Base-by-base conservation (phyloP, 2,113 vertebrate genomes). In the Odontophorus gujanensis region DNA sequence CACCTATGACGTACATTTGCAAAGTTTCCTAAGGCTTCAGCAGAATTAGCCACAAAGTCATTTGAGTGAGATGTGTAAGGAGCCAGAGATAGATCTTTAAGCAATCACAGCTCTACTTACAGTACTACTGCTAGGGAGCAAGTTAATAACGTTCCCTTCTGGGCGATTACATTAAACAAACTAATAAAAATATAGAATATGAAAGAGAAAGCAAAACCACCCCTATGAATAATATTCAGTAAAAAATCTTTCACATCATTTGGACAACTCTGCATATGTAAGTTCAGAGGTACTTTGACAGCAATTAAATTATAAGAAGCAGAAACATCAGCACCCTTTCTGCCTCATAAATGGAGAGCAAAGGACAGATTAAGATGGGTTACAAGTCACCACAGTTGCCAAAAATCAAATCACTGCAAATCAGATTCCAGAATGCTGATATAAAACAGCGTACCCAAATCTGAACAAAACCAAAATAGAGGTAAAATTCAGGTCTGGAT, bases 41-140 rank as follows among this genome's bases (percentile, higher is more conserved):
- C 94, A 94, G 94, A 97, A 96, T 96, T 95, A 96, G 91, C 91
- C 95, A 76, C 90, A 88, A 96, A 95, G 94, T 95, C 91, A 94
- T 94, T 81, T 28, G 0, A 93, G 91, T 90, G 90, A 95, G 95
- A 95, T 94, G 94, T 53, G 74, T 74, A 90, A 91, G 87, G 91
- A 95, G 96, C 92, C 91, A 91, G 87, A 92, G 89, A 95, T 85
- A 96, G 89, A 72, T 81, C 90, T 58, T 58, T 91, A 87, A 87
- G 81, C 85, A 85, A 95, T 47, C 61, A 78, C 69, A 93, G 94
- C 87, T 92, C 85, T 94, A 24, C 96, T 95, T 93, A 90, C 77
- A 94, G 62, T 6, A 66, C 68, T 72, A 69, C 71, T 78, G 83
- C 86, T 90, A 58, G 73, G 67, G 47, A 92, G 69, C 71, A 93